Evolutionary conservation across 2,888 invertebrate species (phyloP), one percentile per base, ranked within the genome.

Genomic region (Ophion costatus): DNA sequence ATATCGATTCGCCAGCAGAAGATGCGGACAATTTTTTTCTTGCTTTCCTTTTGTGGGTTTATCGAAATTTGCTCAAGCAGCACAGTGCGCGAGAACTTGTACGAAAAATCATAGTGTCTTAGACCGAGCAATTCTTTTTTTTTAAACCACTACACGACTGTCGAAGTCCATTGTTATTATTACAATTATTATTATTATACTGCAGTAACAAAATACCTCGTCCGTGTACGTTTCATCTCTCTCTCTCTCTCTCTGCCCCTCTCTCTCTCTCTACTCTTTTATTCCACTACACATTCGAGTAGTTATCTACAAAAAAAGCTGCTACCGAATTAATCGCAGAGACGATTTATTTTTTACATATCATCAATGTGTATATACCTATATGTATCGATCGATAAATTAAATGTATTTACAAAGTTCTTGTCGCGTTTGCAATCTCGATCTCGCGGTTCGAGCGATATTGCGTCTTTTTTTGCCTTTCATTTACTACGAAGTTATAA

Each of bases 351-450:
- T 82, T 86, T 83, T 87, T 87, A 87, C 80, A 87, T 78, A 82
- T 84, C 70, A 85, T 86, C 82, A 76, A 79, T 69, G 79, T 76
- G 80, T 67, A 66, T 38, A 59, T 22, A 38, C 64, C 66, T 76
- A 83, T 67, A 66, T 57, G 22, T 22, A 56, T 76, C 66, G 59
- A 73, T 79, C 76, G 75, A 82, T 66, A 74, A 73, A 80, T 82
- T 76, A 85, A 82, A 80, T 81, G 85, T 85, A 88, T 89, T 88
- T 89, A 89, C 86, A 89, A 87, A 85, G 84, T 64, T 78, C 33
- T 63, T 77, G 64, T 59, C 76, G 79, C 61, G 57, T 76, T 70
- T 61, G 73, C 67, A 79, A 73, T 61, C 42, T 73, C 69, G 64
- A 57, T 76, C 14, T 51, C 51, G 29, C 66, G 42, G 61, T 45